Base-by-base conservation (phyloP, 2,797 vertebrate species). In the Neosilurus hyrtlii region DNA sequence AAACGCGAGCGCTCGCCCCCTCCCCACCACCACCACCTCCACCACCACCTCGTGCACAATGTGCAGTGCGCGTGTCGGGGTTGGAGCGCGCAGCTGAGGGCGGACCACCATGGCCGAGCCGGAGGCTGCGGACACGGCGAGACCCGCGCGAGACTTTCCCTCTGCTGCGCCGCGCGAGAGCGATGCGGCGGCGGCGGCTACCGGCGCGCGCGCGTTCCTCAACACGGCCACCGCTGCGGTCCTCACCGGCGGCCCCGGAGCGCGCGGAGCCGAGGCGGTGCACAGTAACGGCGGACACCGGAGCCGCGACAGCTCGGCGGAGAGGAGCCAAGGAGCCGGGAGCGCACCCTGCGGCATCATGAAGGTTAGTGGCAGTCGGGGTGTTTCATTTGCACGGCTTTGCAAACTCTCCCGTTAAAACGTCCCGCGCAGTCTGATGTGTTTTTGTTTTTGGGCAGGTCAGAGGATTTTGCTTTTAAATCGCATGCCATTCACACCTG, bases 311-410 rank as follows among this genome's bases (percentile, higher is more conserved):
- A 88, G 91, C 86, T 95, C 94, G 37, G 84, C 93, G 0, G 94
- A 95, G 87, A 92, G 94, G 61, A 92, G 84, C 81, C 93, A 89
- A 37, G 91, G 88, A 79, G 88, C 90, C 74, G 93, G 87, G 83
- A 92, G 86, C 92, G 78, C 92, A 90, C 94, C 94, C 86, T 95
- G 94, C 91, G 93, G 94, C 89, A 95, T 95, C 88, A 95, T 95
- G 94, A 95, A 95, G 94, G 94, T 95, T 87, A 88, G 93, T 92
- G 75, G 54, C 71, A 43, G 54, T 18, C 12, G 22, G 7, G 43
- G 49, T 22, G 15, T 6, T 20, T 57, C 30, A 57, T 15, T 37
- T n/a, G 30, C 73, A 9, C n/a, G n/a, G n/a, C n/a, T n/a, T n/a
- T n/a, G n/a, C n/a, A n/a, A n/a, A n/a, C n/a, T n/a, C 56, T 37